Conservation (phyloP, 2,888 invertebrate species). For the Limnephilus auricula region DNA sequence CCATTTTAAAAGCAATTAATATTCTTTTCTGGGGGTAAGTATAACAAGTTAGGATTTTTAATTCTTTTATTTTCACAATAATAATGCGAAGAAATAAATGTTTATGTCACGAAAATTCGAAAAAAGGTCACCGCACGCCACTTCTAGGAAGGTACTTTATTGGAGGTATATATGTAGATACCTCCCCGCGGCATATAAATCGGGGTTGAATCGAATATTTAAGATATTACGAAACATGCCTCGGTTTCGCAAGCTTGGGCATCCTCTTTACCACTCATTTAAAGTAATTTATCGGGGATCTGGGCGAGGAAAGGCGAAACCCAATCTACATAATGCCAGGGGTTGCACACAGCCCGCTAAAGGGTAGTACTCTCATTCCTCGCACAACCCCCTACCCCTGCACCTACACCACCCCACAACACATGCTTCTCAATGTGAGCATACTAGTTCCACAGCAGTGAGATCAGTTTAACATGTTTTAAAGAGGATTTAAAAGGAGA, state of each 20-base stretch:
- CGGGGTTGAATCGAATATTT: slow-evolving; percentile 13
- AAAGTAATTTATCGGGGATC: slow-evolving; percentile 64
- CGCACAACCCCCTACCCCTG: slow-evolving; percentile 9
- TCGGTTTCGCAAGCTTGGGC: slow-evolving; percentile 29
- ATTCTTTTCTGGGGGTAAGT: no score
- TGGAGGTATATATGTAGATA: background rate
- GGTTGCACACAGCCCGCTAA: slow-evolving; percentile 26
- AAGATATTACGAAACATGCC: slow-evolving; percentile 37
- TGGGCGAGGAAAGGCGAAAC: slow-evolving; percentile 55
- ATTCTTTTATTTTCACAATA: background rate
- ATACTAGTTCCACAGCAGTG: background rate
- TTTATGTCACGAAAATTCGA: background rate
- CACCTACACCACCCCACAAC: background rate
- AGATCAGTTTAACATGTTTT: background rate
- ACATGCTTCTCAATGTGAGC: slow-evolving; percentile 42
- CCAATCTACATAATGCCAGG: slow-evolving; percentile 64
- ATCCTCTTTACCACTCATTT: slow-evolving; percentile 63
- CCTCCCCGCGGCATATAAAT: slow-evolving; percentile 30
- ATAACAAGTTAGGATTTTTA: background rate
- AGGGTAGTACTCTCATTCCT: slow-evolving; percentile 32
- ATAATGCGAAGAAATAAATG: background rate
- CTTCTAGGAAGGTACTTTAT: background rate
- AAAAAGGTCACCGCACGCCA: background rate
- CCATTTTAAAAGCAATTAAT: no score
- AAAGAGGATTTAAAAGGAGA: background rate